Conservation (phyloP, 2,888 invertebrate genomes). For the Drosophila picticornis region DNA sequence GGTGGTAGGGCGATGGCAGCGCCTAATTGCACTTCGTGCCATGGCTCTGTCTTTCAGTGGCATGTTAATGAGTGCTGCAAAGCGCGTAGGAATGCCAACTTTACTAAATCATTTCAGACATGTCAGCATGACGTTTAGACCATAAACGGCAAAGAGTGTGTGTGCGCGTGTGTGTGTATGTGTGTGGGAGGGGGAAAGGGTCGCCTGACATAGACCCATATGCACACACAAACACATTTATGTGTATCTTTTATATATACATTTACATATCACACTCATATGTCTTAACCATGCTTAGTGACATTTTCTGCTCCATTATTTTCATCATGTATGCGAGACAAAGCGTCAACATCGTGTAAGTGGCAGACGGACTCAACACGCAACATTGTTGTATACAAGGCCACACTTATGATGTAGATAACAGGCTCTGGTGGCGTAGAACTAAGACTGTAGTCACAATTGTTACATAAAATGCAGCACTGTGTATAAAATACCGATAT, state of each 20-base stretch:
- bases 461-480: neutral
- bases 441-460: neutral
- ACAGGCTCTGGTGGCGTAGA: neutral
- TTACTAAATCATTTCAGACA: conserved; percentile 70
- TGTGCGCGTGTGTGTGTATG: neutral
- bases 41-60: conserved; percentile 41
- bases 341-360: conserved; percentile 79
- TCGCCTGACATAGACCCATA: conserved; percentile 11
- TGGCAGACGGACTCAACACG: conserved; percentile 56
- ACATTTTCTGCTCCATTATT: conserved; percentile 81
- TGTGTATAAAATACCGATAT: neutral
- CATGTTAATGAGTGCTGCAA: conserved; percentile 58
- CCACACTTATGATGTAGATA: neutral
- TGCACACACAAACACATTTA: conserved; percentile 20
- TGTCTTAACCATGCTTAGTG: conserved; percentile 72
- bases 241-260: conserved; percentile 18
- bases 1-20: conserved; percentile 4
- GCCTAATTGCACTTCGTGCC: conserved; percentile 58
- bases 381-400: conserved; percentile 34
- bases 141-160: conserved; percentile 16
- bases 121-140: conserved; percentile 63
- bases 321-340: conserved; percentile 81
- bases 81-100: conserved; percentile 71
- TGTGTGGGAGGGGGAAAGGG: neutral
- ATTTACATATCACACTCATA: conserved; percentile 29